Evolutionary conservation across 2,113 vertebrate genomes (phyloP).

Genomic region (Tragelaphus buxtoni): DNA sequence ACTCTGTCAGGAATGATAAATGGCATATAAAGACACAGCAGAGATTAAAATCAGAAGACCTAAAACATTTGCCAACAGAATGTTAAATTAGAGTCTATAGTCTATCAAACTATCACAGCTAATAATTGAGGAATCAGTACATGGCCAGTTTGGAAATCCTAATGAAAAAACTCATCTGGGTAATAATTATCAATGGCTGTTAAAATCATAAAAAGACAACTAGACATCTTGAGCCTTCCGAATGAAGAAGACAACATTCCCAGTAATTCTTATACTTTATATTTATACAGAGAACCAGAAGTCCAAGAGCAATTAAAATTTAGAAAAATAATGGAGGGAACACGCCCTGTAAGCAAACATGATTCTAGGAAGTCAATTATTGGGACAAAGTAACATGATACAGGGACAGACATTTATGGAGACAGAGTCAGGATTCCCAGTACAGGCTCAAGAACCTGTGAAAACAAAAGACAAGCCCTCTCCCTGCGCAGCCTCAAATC

Average conservation of each 20-base stretch:
- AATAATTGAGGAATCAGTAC: background rate
- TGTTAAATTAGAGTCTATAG: background rate
- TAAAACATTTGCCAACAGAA: background rate
- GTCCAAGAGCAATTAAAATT: background rate
- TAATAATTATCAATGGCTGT: background rate
- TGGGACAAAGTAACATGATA: background rate
- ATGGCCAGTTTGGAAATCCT: background rate
- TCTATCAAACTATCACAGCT: background rate
- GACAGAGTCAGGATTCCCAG: background rate
- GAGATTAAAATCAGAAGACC: background rate
- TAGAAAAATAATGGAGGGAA: background rate
- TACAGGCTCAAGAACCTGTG: rapidly evolving
- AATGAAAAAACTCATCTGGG: background rate
- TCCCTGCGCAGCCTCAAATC: background rate
- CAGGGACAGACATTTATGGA: background rate
- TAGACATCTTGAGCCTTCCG: background rate
- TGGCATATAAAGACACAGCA: background rate
- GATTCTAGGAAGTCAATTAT: background rate
- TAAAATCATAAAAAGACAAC: background rate
- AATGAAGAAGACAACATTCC: background rate
- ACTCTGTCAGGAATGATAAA: background rate
- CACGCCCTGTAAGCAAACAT: background rate
- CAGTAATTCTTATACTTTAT: background rate
- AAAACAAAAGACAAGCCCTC: background rate
- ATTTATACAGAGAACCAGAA: background rate